These are phyloP conservation scores for Thamnophis sirtalis DNA, from an alignment of 2,113 vertebrate genomes.

Conservation along the genomic window DNA sequence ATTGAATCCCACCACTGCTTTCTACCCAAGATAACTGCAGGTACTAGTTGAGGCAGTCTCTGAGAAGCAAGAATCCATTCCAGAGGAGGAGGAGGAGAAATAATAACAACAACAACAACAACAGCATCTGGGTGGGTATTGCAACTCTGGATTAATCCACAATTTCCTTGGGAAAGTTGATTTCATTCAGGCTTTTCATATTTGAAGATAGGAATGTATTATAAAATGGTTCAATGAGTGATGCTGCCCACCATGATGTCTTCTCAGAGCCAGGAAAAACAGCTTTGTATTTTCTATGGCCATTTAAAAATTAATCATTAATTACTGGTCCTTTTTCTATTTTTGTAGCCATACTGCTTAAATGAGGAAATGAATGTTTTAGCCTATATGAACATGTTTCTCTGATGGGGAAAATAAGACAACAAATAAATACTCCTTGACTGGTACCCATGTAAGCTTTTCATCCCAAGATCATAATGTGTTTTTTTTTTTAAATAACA, in stretches of 20 bases:
- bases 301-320: not conserved
- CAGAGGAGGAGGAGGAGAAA: no score
- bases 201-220: not conserved
- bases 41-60: no score
- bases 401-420: not conserved
- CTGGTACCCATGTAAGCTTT: not conserved
- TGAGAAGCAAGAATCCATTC: no score
- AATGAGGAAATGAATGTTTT: not conserved
- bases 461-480: constrained; percentile 11
- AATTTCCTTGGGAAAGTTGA: not conserved
- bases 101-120: not conserved
- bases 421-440: not conserved
- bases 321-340: not conserved
- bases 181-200: not conserved
- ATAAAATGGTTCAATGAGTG: not conserved
- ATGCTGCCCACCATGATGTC: not conserved
- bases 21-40: not conserved
- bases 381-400: not conserved
- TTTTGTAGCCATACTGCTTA: not conserved
- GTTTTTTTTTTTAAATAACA: not conserved
- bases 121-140: not conserved
- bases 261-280: not conserved
- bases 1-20: no score
- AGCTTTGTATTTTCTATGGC: not conserved
- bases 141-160: not conserved